Percentiles rank a stretch among this genome's conserved stretches.
These are phyloP conservation scores for Ormyrus nitidulus DNA, from an alignment of 2,888 invertebrate species.

Conservation along the genomic window DNA sequence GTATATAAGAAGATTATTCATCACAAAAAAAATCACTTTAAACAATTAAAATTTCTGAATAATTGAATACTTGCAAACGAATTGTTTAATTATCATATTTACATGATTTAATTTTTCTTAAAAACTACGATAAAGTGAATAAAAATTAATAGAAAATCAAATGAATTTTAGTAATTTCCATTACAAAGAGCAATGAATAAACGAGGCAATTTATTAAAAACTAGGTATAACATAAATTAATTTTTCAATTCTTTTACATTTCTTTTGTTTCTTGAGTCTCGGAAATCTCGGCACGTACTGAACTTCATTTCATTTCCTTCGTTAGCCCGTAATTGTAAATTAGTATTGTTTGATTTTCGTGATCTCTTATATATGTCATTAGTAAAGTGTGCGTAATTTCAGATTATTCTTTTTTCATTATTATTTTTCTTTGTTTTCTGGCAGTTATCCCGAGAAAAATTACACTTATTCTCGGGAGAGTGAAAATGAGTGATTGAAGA, in stretches of 20 bases:
- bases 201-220: constrained; percentile 51
- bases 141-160: too few relatives aligned
- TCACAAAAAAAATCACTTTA: too few relatives aligned
- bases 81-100: too few relatives aligned
- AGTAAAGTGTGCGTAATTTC: constrained; percentile 46
- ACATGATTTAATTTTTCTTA: too few relatives aligned
- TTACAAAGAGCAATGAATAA: constrained; percentile 42
- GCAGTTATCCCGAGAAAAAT: constrained; percentile 38
- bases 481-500: constrained; percentile 13
- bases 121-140: too few relatives aligned
- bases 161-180: constrained; percentile 33
- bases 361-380: constrained; percentile 19
- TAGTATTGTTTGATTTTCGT: constrained; percentile 45
- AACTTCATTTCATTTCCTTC: not conserved
- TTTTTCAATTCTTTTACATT: constrained; percentile 17
- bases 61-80: too few relatives aligned
- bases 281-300: constrained; percentile 11
- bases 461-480: constrained; percentile 12
- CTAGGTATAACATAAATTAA: constrained; percentile 37
- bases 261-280: constrained; percentile 11
- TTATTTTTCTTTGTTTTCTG: constrained; percentile 12
- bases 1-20: too few relatives aligned
- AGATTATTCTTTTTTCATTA: constrained; percentile 14
- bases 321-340: constrained; percentile 43
- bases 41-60: too few relatives aligned